Conservation (phyloP, 2,888 invertebrate genomes). For the Stratiomys singularior region DNA sequence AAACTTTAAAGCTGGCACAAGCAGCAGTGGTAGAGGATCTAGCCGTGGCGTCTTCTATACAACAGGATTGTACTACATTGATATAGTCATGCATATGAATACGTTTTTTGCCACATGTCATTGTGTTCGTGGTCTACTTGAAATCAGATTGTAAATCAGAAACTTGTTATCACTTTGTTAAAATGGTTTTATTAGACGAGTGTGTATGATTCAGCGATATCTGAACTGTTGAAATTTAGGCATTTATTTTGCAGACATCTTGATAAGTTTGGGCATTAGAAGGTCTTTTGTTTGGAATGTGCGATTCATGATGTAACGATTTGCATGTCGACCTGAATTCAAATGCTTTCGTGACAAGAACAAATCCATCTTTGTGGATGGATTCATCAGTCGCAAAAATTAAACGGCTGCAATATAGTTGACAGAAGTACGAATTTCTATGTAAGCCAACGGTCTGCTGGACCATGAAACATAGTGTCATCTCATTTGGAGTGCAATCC, state of each 20-base stretch:
- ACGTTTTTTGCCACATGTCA: conserved; percentile 28
- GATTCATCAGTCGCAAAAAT: no score
- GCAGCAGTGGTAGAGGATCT: not conserved
- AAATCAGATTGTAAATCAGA: conserved; percentile 43
- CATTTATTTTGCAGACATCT: not conserved
- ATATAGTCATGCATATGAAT: conserved; percentile 13
- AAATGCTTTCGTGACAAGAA: no score
- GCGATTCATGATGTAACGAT: no score
- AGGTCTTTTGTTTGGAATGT: no score
- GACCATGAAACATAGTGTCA: no score
- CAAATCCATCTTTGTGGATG: no score
- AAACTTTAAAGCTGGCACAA: conserved; percentile 30
- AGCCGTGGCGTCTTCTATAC: not conserved
- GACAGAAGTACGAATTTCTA: no score
- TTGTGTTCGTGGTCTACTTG: conserved; percentile 23
- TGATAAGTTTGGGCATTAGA: not conserved
- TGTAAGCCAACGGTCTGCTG: no score
- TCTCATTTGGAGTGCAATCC: no score
- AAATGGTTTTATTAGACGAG: not conserved
- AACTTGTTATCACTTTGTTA: conserved; percentile 44
- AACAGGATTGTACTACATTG: not conserved
- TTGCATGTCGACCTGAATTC: no score
- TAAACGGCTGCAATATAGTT: no score
- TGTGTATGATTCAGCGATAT: conserved; percentile 43
- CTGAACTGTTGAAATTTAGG: conserved; percentile 13